Evolutionary conservation across 2,888 invertebrate species (phyloP).

Genomic region (Parapristionchus giblindavisi): DNA sequence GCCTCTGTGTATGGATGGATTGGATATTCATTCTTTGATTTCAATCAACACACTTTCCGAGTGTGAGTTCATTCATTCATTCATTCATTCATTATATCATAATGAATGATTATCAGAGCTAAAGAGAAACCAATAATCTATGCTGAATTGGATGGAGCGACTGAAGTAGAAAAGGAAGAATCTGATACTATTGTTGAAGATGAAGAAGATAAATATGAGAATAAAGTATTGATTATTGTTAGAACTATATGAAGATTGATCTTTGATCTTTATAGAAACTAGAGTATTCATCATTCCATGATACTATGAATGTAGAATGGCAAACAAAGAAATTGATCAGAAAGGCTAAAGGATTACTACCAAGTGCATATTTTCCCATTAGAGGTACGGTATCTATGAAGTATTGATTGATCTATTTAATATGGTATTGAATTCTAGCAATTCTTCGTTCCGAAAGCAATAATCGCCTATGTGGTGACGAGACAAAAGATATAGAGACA

Average conservation of each 20-base stretch:
- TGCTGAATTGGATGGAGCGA: too few species aligned
- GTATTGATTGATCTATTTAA: too few species aligned
- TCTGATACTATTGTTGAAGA: conserved; percentile 41
- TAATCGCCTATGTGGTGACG: conserved; percentile 37
- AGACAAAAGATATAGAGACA: conserved; percentile 38
- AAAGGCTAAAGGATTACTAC: conserved; percentile 48
- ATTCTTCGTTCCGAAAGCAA: conserved; percentile 46
- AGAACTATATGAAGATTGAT: background rate
- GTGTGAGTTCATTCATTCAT: conserved; percentile 73
- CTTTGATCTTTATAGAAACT: conserved; percentile 26
- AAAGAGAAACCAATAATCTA: conserved; percentile 26
- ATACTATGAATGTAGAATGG: conserved; percentile 56
- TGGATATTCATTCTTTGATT: conserved; percentile 89
- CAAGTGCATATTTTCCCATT: conserved; percentile 47
- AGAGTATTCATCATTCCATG: conserved; percentile 51
- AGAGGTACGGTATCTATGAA: conserved; percentile 44
- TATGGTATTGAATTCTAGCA: conserved; percentile 28
- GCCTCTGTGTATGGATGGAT: conserved; percentile 87
- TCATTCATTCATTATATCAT: background rate
- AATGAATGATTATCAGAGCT: background rate
- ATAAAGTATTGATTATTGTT: conserved; percentile 27
- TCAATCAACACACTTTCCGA: conserved; percentile 80
- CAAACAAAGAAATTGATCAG: conserved; percentile 44
- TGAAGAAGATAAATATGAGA: conserved; percentile 42
- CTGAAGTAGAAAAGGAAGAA: too few species aligned